These are phyloP conservation scores for Pogonognathellus flavescens DNA, from an alignment of 1,140 invertebrate species.

Conservation along the genomic window DNA sequence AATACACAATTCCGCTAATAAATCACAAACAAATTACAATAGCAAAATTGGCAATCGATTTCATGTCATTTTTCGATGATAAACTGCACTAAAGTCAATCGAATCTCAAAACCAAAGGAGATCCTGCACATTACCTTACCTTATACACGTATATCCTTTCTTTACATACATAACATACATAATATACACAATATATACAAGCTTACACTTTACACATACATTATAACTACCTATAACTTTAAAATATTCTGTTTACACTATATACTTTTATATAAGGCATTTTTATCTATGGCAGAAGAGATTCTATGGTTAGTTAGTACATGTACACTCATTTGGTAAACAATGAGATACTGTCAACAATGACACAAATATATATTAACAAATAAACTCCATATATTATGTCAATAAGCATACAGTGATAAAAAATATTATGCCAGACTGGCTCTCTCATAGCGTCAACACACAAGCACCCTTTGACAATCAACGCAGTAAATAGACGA, in stretches of 20 bases:
- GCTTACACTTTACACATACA: too few relatives aligned
- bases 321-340: neutral
- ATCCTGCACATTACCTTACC: neutral
- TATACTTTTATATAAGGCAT: too few relatives aligned
- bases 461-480: neutral
- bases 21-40: conserved; percentile 29
- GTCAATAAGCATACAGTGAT: conserved; percentile 30
- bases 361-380: conserved; percentile 45
- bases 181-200: too few relatives aligned
- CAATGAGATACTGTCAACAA: conserved; percentile 6
- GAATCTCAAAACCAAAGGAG: neutral
- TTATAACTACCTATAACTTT: too few relatives aligned
- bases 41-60: conserved; percentile 43
- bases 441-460: neutral
- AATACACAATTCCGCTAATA: conserved; percentile 36
- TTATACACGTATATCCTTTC: too few relatives aligned
- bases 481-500: neutral
- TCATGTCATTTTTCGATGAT: conserved; percentile 21
- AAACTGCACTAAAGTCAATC: conserved; percentile 15
- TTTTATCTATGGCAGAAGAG: too few relatives aligned
- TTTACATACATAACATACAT: too few relatives aligned
- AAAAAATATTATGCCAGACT: neutral
- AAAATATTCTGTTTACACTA: too few relatives aligned
- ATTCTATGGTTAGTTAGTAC: too few relatives aligned
- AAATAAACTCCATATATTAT: conserved; percentile 44